Percentiles rank a stretch among this genome's conserved stretches.
These are phyloP conservation scores for Panthera uncia DNA, from an alignment of 2,113 vertebrate genomes.

Conservation along the genomic window DNA sequence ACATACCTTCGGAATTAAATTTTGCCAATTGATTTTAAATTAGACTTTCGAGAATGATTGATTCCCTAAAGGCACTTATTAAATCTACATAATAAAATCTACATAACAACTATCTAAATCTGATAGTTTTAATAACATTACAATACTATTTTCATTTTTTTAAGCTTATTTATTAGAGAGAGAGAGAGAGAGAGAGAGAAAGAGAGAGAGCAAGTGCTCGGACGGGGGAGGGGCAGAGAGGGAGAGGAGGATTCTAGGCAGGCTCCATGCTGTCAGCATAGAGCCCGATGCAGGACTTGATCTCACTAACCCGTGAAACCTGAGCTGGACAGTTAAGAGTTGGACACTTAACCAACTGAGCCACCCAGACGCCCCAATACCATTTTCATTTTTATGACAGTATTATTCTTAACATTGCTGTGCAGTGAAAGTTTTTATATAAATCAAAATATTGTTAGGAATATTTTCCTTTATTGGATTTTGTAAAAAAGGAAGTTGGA, in stretches of 20 bases:
- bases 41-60: background rate
- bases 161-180: too few species aligned
- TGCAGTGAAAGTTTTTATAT: background rate
- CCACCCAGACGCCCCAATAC: too few species aligned
- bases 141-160: background rate
- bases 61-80: background rate
- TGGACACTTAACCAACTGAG: too few species aligned
- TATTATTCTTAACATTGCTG: background rate
- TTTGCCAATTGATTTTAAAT: background rate
- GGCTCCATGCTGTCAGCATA: too few species aligned
- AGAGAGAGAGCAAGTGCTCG: too few species aligned
- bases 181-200: too few species aligned
- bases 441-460: background rate
- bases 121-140: background rate
- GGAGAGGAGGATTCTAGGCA: too few species aligned
- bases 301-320: too few species aligned
- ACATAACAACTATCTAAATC: too few species aligned
- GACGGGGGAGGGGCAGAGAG: too few species aligned
- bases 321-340: too few species aligned
- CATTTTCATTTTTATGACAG: background rate
- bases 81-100: background rate
- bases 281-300: too few species aligned
- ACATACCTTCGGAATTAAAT: background rate
- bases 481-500: background rate
- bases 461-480: background rate